Evolutionary conservation across 2,113 vertebrate genomes (phyloP).

Genomic region (Gnathonemus echidnorhynchus): DNA sequence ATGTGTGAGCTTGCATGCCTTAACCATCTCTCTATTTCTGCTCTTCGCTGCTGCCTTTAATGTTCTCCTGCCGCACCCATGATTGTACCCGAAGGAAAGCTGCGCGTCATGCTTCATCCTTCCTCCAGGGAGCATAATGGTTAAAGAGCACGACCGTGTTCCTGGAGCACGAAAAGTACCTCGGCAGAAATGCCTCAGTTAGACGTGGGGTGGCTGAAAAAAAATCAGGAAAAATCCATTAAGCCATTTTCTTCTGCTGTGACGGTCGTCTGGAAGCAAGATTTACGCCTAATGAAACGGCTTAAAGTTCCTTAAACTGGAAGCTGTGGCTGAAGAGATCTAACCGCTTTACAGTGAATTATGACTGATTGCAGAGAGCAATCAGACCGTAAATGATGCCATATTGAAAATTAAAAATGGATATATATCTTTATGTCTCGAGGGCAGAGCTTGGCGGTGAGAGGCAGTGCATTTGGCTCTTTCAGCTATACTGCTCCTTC

Average conservation of each 20-base stretch:
- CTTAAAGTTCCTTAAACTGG: neutral
- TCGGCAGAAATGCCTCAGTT: neutral
- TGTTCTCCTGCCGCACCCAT: neutral
- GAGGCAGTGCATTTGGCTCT: neutral
- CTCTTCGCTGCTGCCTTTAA: neutral
- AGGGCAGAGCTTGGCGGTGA: neutral
- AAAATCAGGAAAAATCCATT: neutral
- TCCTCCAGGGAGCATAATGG: neutral
- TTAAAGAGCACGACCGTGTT: neutral
- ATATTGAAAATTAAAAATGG: neutral
- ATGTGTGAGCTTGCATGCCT: neutral
- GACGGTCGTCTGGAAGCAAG: neutral
- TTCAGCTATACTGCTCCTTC: neutral
- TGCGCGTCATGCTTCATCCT: neutral
- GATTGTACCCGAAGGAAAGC: neutral
- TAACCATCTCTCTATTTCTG: neutral
- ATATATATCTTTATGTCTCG: neutral
- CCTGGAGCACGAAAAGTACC: neutral
- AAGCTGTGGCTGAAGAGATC: neutral
- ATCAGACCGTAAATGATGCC: neutral
- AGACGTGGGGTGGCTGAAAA: neutral
- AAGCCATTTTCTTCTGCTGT: neutral
- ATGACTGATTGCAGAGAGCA: neutral
- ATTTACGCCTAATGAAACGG: neutral
- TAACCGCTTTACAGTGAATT: neutral